These are phyloP conservation scores for Zaprionus capensis DNA, from an alignment of 1,140 invertebrate species.

Conservation along the genomic window DNA sequence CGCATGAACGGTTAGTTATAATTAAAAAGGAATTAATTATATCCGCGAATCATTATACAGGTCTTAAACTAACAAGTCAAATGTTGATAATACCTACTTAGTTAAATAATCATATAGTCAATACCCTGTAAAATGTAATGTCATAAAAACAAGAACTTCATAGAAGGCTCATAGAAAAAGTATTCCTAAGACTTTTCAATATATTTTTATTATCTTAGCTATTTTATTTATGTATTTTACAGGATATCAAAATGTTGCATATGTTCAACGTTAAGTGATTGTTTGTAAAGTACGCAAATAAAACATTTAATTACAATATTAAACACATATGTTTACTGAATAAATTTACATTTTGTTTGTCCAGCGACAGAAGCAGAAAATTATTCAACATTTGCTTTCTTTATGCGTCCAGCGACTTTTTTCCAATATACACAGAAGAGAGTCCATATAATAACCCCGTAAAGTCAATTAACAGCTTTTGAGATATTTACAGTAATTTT, in stretches of 20 bases:
- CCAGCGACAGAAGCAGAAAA: not conserved
- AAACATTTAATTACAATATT: conserved; percentile 42
- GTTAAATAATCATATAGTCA: not conserved
- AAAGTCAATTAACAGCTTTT: conserved; percentile 60
- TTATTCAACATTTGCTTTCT: conserved; percentile 6
- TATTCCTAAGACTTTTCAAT: not conserved
- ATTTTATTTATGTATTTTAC: not conserved
- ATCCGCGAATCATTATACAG: not conserved
- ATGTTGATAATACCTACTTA: not conserved
- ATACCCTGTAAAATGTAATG: not conserved
- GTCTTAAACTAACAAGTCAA: conserved; percentile 18
- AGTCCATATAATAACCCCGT: conserved; percentile 30
- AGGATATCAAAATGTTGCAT: not conserved
- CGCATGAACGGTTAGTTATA: conserved; percentile 5
- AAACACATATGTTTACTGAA: conserved; percentile 43
- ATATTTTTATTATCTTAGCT: not conserved
- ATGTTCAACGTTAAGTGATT: not conserved
- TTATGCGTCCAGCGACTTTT: conserved; percentile 3
- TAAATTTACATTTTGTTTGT: conserved; percentile 38
- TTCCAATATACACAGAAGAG: not conserved
- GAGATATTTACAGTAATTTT: conserved; percentile 69
- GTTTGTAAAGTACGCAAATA: not conserved
- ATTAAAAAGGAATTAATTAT: conserved; percentile 33
- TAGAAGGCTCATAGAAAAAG: no score
- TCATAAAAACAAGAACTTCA: not conserved